Percentiles rank a stretch among this genome's conserved stretches.
These are phyloP conservation scores for Nymphalis urticae DNA, from an alignment of 2,888 invertebrate genomes.

Conservation along the genomic window DNA sequence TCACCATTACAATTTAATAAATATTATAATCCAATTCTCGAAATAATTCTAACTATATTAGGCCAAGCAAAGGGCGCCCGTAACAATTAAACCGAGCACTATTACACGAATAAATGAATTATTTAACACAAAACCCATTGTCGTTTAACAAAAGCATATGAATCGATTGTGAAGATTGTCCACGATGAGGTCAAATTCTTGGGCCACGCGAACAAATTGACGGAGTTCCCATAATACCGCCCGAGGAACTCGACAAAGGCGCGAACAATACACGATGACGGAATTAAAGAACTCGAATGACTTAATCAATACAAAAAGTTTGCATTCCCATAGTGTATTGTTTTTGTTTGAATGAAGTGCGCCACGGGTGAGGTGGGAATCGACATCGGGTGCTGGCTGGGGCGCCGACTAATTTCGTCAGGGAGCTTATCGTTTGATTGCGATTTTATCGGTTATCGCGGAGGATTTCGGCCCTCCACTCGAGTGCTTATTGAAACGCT, in stretches of 20 bases:
- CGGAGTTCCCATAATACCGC: constrained; percentile 76
- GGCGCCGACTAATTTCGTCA: constrained; percentile 64
- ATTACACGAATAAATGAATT: constrained; percentile 64
- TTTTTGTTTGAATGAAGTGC: constrained; percentile 67
- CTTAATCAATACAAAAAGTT: constrained; percentile 79
- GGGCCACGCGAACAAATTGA: constrained; percentile 77
- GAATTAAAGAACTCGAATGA: constrained; percentile 73
- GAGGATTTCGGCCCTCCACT: constrained; percentile 66
- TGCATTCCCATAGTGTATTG: constrained; percentile 76
- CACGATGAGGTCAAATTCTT: constrained; percentile 62
- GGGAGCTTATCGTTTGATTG: constrained; percentile 72
- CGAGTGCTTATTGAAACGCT: constrained; percentile 48
- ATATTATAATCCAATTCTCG: constrained; percentile 27
- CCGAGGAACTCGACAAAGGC: constrained; percentile 65
- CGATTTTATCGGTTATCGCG: constrained; percentile 75
- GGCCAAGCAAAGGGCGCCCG: constrained; percentile 49
- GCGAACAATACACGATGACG: constrained; percentile 55
- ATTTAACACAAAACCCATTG: constrained; percentile 69
- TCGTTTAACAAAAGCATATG: constrained; percentile 56
- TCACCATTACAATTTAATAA: constrained; percentile 12
- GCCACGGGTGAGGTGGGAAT: constrained; percentile 70
- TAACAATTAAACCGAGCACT: constrained; percentile 66
- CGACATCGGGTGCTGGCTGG: constrained; percentile 67
- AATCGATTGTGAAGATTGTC: constrained; percentile 57
- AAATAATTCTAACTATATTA: constrained; percentile 26